Base-by-base conservation (phyloP, 1,140 invertebrate species). In the Drosophila littoralis region DNA sequence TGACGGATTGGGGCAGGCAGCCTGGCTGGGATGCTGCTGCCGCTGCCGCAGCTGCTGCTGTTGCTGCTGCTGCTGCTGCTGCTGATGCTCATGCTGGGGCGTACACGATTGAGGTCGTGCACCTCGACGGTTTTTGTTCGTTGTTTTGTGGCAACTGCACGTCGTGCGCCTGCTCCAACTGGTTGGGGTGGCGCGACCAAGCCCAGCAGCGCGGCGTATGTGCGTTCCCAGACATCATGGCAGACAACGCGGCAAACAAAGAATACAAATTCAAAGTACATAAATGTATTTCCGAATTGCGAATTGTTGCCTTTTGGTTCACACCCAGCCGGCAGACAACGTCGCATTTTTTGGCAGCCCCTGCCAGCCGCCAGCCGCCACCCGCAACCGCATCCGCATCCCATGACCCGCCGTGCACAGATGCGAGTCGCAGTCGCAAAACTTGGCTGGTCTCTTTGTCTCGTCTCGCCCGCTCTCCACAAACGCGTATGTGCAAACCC, bases 21-120 rank as follows among this genome's bases (percentile, higher is more conserved):
- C 38, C n/a, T 22, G 35, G 48, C 58, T 55, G 61, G 61, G 60
- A 60, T 69, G 77, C 35, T 81, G 64, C 45, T 64, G 51, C 50
- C 75, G 79, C 57, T 69, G 74, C 28, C 38, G 22, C 22, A 5
- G 45, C 32, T 6, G 6, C 10, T 6, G 33, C 9, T 22, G 32
- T 32, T 50, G 12, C 22, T 9, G 51, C 7, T 45, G 46, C 13
- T 43, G 42, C 51, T 63, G 60, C 8, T 51, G 48, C 6, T 50
- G 28, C 50, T 43, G 48, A 13, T 67, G 28, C 50, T 43, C 36
- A 13, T 67, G 64, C 28, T n/a, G 58, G 69, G 52, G 71, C 60
- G 61, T 80, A 38, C 77, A 83, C 84, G 84, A 88, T 89, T 88
- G 84, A 88, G 84, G 84, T 88, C 84, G 84, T 88, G 84, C 64